Percentiles rank a stretch among this genome's conserved stretches.
phyloP scores from a whole-genome alignment of 2,113 vertebrate species.

The Dissostichus mawsoni region DNA sequence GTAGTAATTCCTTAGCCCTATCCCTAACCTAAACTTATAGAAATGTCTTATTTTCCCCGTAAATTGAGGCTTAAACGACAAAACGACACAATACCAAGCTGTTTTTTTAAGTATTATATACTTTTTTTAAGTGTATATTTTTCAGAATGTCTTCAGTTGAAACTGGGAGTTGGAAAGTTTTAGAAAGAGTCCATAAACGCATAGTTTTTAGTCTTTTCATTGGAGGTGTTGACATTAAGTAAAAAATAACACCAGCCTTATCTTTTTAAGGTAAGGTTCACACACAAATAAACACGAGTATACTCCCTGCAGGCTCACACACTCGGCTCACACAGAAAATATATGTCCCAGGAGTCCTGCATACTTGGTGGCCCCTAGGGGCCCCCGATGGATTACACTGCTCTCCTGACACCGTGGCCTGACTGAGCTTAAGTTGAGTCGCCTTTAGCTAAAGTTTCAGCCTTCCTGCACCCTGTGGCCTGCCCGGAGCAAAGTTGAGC shows the following conservation, averaged over 20 bases:
- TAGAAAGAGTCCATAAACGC: neutral
- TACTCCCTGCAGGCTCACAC: conserved; percentile 1
- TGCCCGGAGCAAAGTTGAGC: conserved; percentile 29
- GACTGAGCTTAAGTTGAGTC: conserved; percentile 59
- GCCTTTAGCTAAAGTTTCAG: conserved; percentile 76
- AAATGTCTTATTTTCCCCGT: neutral
- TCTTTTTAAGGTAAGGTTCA: neutral
- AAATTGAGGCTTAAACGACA: neutral
- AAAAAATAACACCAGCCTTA: neutral
- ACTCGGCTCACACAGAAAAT: neutral
- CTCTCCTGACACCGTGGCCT: conserved; percentile 69
- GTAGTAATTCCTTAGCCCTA: conserved; percentile 18
- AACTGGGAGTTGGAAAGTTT: neutral
- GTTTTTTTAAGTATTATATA: too few relatives aligned
- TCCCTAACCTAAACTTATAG: conserved; percentile 5
- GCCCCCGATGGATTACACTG: conserved; percentile 69
- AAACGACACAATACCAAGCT: too few relatives aligned
- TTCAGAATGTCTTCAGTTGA: neutral
- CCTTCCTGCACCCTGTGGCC: conserved; percentile 51
- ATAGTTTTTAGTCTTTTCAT: neutral
- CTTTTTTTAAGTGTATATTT: too few relatives aligned
- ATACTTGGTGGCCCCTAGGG: conserved; percentile 67
- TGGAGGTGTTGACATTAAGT: neutral
- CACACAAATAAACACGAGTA: conserved; percentile 4
- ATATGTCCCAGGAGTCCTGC: conserved; percentile 46